Percentiles rank a stretch among this genome's conserved stretches.
These are phyloP conservation scores for Heliconius eleuchia DNA, from an alignment of 1,140 invertebrate genomes.

Conservation along the genomic window DNA sequence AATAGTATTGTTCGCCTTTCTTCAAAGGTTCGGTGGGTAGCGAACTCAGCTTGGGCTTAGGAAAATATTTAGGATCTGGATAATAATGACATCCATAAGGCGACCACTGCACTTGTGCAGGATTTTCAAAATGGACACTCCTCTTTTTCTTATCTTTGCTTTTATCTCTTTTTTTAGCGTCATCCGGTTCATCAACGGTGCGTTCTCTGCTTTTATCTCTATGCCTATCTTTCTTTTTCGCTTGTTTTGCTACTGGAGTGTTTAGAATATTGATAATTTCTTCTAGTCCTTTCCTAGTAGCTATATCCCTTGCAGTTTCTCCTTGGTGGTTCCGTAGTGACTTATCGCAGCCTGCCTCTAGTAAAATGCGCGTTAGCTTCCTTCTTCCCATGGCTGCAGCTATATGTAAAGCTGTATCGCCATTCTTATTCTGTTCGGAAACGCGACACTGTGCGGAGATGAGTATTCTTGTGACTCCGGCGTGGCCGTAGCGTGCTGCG, in stretches of 20 bases:
- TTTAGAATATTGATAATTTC: slow-evolving; percentile 91
- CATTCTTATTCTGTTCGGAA: slow-evolving; percentile 97
- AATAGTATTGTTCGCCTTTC: slow-evolving; percentile 95
- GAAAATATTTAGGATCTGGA: slow-evolving; percentile 90
- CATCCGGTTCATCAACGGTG: slow-evolving; percentile 69
- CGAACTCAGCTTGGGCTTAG: slow-evolving; percentile 91
- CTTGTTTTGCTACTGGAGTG: slow-evolving; percentile 81
- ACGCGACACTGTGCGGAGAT: slow-evolving; percentile 94
- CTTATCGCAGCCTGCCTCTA: slow-evolving; percentile 92
- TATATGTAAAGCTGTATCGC: slow-evolving; percentile 96
- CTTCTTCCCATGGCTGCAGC: slow-evolving; percentile 95
- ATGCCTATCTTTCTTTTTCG: slow-evolving; percentile 75
- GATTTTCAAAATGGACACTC: slow-evolving; percentile 76
- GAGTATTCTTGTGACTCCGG: slow-evolving; percentile 96
- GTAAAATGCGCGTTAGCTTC: slow-evolving; percentile 94
- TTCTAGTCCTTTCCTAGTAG: slow-evolving; percentile 90
- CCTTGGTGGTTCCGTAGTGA: slow-evolving; percentile 93
- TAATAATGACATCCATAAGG: slow-evolving; percentile 95
- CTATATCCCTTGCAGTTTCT: slow-evolving; percentile 95
- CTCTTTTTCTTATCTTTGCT: slow-evolving; percentile 80
- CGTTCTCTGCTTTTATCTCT: slow-evolving; percentile 79
- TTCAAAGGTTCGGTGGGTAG: slow-evolving; percentile 92
- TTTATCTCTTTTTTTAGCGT: slow-evolving; percentile 70
- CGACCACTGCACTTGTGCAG: slow-evolving; percentile 85
- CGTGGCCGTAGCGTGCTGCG: slow-evolving; percentile 96